Evolutionary conservation across 2,888 invertebrate genomes (phyloP).

Genomic region (Agrotis ipsilon): DNA sequence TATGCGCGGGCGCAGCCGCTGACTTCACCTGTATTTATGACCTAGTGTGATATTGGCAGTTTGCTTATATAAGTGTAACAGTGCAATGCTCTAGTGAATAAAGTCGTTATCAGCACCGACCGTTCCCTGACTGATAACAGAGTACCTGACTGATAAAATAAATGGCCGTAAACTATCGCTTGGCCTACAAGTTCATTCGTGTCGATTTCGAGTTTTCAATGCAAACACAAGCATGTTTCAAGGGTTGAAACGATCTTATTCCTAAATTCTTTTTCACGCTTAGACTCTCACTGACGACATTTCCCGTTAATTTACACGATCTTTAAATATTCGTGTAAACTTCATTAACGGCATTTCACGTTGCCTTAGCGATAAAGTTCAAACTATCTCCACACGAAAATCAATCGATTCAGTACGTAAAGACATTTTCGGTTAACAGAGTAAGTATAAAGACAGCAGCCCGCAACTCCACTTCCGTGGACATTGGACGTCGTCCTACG

Average conservation of each 20-base stretch:
- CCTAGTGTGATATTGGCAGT: not conserved
- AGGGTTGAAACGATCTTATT: too few relatives aligned
- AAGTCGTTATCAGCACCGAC: constrained; percentile 1
- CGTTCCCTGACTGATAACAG: constrained; percentile 25
- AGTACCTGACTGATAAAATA: constrained; percentile 33
- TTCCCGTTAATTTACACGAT: too few relatives aligned
- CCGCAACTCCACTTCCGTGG: not conserved
- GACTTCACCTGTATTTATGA: not conserved
- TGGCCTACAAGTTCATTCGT: too few relatives aligned
- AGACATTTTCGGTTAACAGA: too few relatives aligned
- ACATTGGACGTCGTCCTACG: not conserved
- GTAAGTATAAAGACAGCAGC: too few relatives aligned
- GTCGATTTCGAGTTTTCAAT: not conserved
- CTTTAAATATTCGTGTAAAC: too few relatives aligned
- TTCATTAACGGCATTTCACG: not conserved
- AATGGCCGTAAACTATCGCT: not conserved
- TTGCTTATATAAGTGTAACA: not conserved
- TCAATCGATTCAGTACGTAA: too few relatives aligned
- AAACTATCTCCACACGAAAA: too few relatives aligned
- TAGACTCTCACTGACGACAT: too few relatives aligned
- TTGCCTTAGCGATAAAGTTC: not conserved
- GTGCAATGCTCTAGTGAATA: not conserved
- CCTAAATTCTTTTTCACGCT: not conserved
- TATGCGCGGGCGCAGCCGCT: too few relatives aligned
- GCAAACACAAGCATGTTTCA: not conserved